Conservation (phyloP, 2,888 invertebrate genomes). For the Amphipyra berbera region DNA sequence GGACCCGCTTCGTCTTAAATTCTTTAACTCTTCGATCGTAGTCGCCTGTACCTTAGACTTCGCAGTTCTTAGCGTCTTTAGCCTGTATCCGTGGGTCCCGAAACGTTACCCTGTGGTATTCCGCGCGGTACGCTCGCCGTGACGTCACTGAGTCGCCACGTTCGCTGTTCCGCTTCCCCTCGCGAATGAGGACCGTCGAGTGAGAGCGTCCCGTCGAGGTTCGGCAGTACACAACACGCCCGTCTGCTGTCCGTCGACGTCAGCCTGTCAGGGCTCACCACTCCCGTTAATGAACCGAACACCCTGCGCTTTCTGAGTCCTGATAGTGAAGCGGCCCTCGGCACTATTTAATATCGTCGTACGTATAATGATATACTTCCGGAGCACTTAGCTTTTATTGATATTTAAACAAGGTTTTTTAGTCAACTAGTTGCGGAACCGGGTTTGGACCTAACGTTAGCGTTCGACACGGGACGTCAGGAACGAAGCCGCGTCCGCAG, state of each 20-base stretch:
- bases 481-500: conserved; percentile 59
- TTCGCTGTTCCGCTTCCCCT: not conserved
- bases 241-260: not conserved
- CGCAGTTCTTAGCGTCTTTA: conserved; percentile 45
- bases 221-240: not conserved
- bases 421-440: conserved; percentile 65
- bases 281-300: conserved; percentile 2
- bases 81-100: conserved; percentile 12
- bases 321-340: conserved; percentile 41
- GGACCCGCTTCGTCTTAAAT: not conserved
- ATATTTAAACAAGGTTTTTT: conserved; percentile 68
- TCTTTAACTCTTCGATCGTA: conserved; percentile 10
- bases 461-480: conserved; percentile 22
- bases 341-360: conserved; percentile 46
- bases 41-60: conserved; percentile 48
- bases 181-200: not conserved
- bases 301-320: conserved; percentile 24
- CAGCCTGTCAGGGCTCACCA: not conserved
- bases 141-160: not conserved
- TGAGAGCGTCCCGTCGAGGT: not conserved
- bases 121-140: not conserved
- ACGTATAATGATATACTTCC: conserved; percentile 67
- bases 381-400: conserved; percentile 72
- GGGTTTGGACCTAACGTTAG: conserved; percentile 50
- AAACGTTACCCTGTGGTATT: conserved; percentile 1